phyloP scores from a whole-genome alignment of 1,140 invertebrate genomes.

The Tetraneura akinire region DNA sequence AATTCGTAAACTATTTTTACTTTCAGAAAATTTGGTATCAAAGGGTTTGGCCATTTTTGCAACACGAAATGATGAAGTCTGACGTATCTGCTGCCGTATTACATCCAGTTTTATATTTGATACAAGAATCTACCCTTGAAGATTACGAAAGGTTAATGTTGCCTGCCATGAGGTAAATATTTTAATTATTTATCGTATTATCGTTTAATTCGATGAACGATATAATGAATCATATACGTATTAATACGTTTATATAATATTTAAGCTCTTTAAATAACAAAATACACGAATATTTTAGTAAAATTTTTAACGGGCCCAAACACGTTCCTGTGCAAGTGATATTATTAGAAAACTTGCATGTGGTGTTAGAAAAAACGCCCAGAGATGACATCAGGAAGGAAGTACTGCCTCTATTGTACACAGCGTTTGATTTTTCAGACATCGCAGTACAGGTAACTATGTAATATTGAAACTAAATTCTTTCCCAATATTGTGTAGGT shows the following conservation, averaged over 20 bases:
- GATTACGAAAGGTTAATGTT: conserved; percentile 85
- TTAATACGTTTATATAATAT: too few relatives aligned
- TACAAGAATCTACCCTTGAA: conserved; percentile 77
- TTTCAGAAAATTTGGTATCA: conserved; percentile 92
- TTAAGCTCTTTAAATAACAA: neutral
- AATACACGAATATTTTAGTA: conserved; percentile 59
- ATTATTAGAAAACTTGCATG: conserved; percentile 86
- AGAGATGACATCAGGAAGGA: conserved; percentile 77
- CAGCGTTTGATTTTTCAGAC: conserved; percentile 86
- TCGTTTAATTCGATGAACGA: too few relatives aligned
- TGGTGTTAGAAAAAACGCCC: conserved; percentile 85
- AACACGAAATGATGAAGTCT: conserved; percentile 79
- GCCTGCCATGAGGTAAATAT: conserved; percentile 71
- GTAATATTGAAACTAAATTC: too few relatives aligned
- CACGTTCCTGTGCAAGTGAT: conserved; percentile 88
- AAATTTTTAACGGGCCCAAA: conserved; percentile 79
- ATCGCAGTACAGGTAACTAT: conserved; percentile 87
- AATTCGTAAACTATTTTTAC: neutral
- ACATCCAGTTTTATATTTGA: conserved; percentile 83
- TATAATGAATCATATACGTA: too few relatives aligned
- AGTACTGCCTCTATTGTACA: conserved; percentile 85
- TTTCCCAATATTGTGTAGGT: too few relatives aligned
- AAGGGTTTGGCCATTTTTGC: conserved; percentile 87
- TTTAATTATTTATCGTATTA: too few relatives aligned
- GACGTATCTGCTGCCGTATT: conserved; percentile 87